Base-by-base conservation (phyloP, 2,797 vertebrate species). In the Ceryle rudis region DNA sequence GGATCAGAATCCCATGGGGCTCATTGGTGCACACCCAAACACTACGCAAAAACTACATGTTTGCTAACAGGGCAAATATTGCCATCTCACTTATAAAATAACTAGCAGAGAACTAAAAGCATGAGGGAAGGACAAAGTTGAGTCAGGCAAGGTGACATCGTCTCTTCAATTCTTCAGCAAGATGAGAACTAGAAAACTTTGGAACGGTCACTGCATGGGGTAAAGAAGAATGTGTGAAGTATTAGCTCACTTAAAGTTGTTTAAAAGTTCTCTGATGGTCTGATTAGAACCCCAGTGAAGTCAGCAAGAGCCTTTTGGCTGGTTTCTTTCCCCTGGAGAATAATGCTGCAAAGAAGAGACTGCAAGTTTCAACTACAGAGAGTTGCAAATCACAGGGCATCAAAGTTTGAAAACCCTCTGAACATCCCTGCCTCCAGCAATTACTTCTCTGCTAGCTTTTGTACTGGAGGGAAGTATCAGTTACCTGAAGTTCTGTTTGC, bases 371-470 rank as follows among this genome's bases (percentile, higher is more conserved):
- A 61, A 44, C 94, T 97, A 97, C 95, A 97, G 91, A 97, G 91
- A 86, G 44, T 3, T 96, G 90, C 88, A 93, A 96, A 96, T 95
- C 90, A 88, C 65, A 74, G 82, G 82, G 80, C 90, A 96, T 97
- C 96, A 96, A 97, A 97, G 96, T 93, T 83, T 83, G 90, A 65
- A 89, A 81, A 90, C 28, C 44, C 72, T 97, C 93, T 95, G 96
- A 97, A 95, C 29, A 15, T 81, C n/a, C 77, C 91, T 88, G 88
- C 94, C 95, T 95, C 77, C 80, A 96, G 95, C 95, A 95, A 95
- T 93, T 54, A 28, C 82, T 86, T 26, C 47, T 60, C 72, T 69
- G 80, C 41, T 33, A 28, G 69, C 85, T 90, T 93, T 93, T 83
- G 41, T 83, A 70, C 75, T 57, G 80, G 25, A 64, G 87, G 31